Conservation (phyloP, 2,113 vertebrate species). For the Hypocryptadius cinnamomeus region DNA sequence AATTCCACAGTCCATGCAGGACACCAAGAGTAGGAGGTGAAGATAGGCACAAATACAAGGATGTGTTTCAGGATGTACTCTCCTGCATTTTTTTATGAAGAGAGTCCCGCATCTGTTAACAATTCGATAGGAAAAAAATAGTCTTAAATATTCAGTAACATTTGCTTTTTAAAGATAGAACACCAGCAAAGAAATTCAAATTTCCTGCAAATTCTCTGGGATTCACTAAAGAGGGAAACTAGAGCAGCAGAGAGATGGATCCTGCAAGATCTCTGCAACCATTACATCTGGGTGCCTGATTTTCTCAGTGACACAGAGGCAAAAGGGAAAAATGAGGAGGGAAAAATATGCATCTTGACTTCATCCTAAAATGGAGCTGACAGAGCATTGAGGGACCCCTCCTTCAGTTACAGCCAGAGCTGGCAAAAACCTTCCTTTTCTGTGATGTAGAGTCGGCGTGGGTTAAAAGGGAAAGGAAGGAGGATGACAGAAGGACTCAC, state of each 20-base stretch:
- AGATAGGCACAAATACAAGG: not conserved
- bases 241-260: not conserved
- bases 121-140: not conserved
- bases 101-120: not conserved
- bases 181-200: not conserved
- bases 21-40: not conserved
- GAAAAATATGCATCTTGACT: not conserved
- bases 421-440: not conserved
- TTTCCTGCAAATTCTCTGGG: not conserved
- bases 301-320: not conserved
- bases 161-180: not conserved
- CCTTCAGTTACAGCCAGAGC: not conserved
- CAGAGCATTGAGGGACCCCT: not conserved
- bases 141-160: not conserved
- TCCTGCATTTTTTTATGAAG: not conserved
- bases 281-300: not conserved
- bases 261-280: not conserved
- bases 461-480: not conserved
- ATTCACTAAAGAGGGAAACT: not conserved
- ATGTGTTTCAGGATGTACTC: not conserved
- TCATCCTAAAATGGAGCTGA: not conserved
- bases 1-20: not conserved
- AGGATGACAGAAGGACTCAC: not conserved
- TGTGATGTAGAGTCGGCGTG: not conserved
- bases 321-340: not conserved